Percentiles rank a stretch among this genome's conserved stretches.
Evolutionary conservation across 2,888 invertebrate genomes (phyloP).

Genomic region (Ditylenchus weischeri): DNA sequence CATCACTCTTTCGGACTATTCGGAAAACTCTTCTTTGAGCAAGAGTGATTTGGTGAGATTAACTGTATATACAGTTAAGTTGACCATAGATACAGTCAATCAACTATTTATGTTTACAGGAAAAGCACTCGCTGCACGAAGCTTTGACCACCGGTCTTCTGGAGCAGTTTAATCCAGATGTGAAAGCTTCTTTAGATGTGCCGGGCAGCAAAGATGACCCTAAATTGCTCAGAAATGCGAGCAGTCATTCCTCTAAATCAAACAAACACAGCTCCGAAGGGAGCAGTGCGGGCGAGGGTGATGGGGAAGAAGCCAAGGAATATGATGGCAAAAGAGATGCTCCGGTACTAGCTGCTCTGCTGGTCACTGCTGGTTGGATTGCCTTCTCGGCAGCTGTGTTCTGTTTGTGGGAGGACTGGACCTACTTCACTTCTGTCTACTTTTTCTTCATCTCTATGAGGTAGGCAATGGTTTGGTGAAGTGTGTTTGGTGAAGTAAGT

Average conservation of each 20-base stretch:
- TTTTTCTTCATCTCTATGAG: slow-evolving; percentile 58
- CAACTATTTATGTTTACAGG: not conserved
- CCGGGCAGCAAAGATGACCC: not conserved
- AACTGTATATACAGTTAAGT: too few relatives aligned
- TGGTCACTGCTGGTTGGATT: slow-evolving; percentile 71
- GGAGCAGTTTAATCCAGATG: not conserved
- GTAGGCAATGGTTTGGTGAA: slow-evolving; percentile 14
- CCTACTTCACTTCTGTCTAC: slow-evolving; percentile 54
- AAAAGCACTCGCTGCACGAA: slow-evolving; percentile 5
- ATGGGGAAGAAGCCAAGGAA: not conserved
- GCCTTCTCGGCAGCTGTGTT: slow-evolving; percentile 86
- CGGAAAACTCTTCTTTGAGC: not conserved
- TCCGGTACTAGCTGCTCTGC: slow-evolving; percentile 46
- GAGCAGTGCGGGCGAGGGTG: not conserved
- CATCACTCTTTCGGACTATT: slow-evolving; percentile 14
- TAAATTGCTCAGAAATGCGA: not conserved
- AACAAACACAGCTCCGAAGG: not conserved
- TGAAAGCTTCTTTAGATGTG: not conserved
- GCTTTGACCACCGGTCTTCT: slow-evolving; percentile 5
- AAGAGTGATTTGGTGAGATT: too few relatives aligned
- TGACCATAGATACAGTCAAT: too few relatives aligned
- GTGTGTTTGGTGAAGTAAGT: too few relatives aligned
- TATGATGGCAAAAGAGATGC: slow-evolving; percentile 37
- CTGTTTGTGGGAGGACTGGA: slow-evolving; percentile 58
- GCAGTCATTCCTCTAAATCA: not conserved